These are phyloP conservation scores for Xiphias gladius DNA, from an alignment of 2,113 vertebrate species.

Conservation along the genomic window DNA sequence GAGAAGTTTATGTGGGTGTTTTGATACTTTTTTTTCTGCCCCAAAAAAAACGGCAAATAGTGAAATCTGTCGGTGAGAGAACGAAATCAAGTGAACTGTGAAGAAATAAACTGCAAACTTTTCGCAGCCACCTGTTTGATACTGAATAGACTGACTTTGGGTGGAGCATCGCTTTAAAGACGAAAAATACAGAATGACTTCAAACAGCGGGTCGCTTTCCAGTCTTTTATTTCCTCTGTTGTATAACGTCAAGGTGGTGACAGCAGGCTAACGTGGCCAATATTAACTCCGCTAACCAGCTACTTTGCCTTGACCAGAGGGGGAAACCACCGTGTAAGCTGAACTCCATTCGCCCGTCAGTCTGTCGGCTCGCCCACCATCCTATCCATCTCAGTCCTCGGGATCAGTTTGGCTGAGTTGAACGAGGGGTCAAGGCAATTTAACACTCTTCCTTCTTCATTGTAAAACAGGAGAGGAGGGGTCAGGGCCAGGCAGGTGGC, in stretches of 20 bases:
- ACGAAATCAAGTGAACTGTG: background rate
- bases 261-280: conserved; percentile 78
- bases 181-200: background rate
- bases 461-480: conserved; percentile 70
- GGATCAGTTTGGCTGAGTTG: conserved; percentile 82
- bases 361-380: conserved; percentile 31
- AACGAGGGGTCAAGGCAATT: conserved; percentile 86
- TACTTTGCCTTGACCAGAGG: conserved; percentile 61
- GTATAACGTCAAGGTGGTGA: conserved; percentile 25
- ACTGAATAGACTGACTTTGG: background rate
- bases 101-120: too few species aligned
- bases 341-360: conserved; percentile 65
- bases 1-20: background rate
- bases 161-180: background rate
- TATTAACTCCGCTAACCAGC: conserved; percentile 71
- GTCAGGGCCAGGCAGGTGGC: conserved; percentile 79
- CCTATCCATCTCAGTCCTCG: conserved; percentile 78
- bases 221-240: conserved; percentile 10
- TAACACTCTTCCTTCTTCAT: conserved; percentile 77
- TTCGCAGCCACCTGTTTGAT: background rate
- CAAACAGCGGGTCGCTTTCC: background rate
- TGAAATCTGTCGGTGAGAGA: background rate
- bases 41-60: background rate
- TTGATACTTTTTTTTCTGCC: background rate
- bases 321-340: conserved; percentile 65